Evolutionary conservation across 2,797 vertebrate species (phyloP).

Genomic region (Numenius phaeopus): DNA sequence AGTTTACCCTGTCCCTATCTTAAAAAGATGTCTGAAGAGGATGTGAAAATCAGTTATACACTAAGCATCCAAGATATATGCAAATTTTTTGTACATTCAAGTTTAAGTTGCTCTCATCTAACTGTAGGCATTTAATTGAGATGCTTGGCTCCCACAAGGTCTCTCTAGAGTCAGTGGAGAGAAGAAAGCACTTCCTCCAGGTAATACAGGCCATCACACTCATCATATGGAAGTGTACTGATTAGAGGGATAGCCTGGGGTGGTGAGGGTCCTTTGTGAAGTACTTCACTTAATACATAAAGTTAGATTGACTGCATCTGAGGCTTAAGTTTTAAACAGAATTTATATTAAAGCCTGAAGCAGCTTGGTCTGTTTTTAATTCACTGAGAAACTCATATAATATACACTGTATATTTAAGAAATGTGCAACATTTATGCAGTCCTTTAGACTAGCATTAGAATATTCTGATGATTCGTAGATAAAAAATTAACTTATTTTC

Average conservation of each 20-base stretch:
- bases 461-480: background rate
- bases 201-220: background rate
- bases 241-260: conserved; percentile 3
- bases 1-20: background rate
- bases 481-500: conserved; percentile 7
- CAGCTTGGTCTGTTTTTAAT: background rate
- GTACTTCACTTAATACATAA: background rate
- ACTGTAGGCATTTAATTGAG: background rate
- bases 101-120: background rate
- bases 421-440: background rate
- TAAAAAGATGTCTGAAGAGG: background rate
- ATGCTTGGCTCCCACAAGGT: background rate
- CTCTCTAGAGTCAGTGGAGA: background rate
- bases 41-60: background rate
- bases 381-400: background rate
- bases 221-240: background rate
- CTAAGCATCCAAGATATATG: background rate
- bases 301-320: background rate
- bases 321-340: background rate
- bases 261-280: conserved; percentile 2
- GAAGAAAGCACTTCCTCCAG: conserved; percentile 23
- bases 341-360: conserved; percentile 35
- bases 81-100: background rate
- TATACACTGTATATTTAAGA: conserved; percentile 1
- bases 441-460: background rate